These are phyloP conservation scores for Brachionus koreanus DNA, from an alignment of 1,140 invertebrate genomes.

Conservation along the genomic window DNA sequence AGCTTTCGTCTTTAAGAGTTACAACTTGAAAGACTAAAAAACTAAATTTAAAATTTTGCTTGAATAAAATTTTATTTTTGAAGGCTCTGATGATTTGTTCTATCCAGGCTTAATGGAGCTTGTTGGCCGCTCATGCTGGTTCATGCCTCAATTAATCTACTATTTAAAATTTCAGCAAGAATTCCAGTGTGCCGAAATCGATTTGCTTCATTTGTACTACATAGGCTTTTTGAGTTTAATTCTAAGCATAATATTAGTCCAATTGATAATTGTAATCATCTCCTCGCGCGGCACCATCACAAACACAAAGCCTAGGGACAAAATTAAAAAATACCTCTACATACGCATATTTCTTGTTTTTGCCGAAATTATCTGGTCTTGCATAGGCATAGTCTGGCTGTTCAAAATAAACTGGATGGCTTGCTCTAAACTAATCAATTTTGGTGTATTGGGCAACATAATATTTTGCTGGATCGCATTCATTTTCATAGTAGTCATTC, in stretches of 20 bases:
- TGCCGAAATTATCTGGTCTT: not conserved
- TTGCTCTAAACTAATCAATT: not conserved
- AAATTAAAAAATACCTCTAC: not conserved
- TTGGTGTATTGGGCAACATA: not conserved
- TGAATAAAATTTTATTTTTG: not conserved
- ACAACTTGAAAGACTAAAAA: too few relatives aligned
- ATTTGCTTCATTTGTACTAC: slow-evolving; percentile 25
- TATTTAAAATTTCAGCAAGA: slow-evolving; percentile 9
- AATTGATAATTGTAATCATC: not conserved
- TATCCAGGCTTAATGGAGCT: slow-evolving; percentile 27
- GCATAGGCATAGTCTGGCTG: slow-evolving; percentile 18
- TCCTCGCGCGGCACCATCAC: slow-evolving; percentile 22
- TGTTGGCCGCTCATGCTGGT: not conserved
- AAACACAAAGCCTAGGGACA: not conserved
- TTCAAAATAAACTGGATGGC: not conserved
- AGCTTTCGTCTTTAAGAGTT: too few relatives aligned
- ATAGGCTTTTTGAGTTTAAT: slow-evolving; percentile 6
- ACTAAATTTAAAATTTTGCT: too few relatives aligned
- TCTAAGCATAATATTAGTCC: not conserved
- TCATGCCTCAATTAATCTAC: slow-evolving; percentile 1
- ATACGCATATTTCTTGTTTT: not conserved
- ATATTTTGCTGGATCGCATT: slow-evolving; percentile 7
- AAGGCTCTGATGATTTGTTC: slow-evolving; percentile 38
- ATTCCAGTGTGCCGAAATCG: slow-evolving; percentile 24
- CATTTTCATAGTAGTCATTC: not conserved